These are phyloP conservation scores for Cancer borealis DNA, from an alignment of 2,888 invertebrate genomes.

Conservation along the genomic window DNA sequence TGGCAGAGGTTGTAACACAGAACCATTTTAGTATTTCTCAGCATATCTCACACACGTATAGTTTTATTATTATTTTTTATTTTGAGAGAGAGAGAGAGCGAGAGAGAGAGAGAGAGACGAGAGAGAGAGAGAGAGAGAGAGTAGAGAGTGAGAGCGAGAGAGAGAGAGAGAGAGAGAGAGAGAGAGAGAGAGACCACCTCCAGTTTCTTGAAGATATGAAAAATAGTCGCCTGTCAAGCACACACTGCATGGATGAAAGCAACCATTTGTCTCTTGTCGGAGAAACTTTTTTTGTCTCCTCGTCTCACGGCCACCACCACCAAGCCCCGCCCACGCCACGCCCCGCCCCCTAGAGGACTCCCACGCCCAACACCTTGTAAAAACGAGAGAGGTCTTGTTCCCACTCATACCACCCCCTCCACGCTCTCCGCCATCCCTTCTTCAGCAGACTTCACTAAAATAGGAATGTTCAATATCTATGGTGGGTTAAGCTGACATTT, in stretches of 20 bases:
- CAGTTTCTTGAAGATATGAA: constrained; percentile 20
- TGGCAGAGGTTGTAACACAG: too few relatives aligned
- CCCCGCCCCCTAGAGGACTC: not conserved
- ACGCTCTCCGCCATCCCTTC: not conserved
- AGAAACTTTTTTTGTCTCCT: not conserved
- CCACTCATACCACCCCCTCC: not conserved
- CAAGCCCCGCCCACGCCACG: too few relatives aligned
- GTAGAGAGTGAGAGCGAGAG: constrained; percentile 20
- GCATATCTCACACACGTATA: too few relatives aligned
- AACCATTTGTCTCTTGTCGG: constrained; percentile 27
- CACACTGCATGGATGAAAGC: not conserved
- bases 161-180: constrained; percentile 6
- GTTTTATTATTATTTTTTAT: too few relatives aligned
- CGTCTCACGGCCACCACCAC: not conserved
- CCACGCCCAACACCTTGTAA: not conserved
- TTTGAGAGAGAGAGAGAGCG: not conserved
- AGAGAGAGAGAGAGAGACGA: constrained; percentile 8
- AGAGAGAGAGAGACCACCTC: not conserved
- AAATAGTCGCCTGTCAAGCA: not conserved
- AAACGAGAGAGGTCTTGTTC: not conserved
- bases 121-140: constrained; percentile 20
- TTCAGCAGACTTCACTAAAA: not conserved
- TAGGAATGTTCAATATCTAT: not conserved
- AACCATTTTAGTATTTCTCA: too few relatives aligned
- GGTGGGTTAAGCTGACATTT: not conserved